Percentiles rank a stretch among this genome's conserved stretches.
phyloP scores from a whole-genome alignment of 2,888 invertebrate species.

The Agrenia bidenticulata region DNA sequence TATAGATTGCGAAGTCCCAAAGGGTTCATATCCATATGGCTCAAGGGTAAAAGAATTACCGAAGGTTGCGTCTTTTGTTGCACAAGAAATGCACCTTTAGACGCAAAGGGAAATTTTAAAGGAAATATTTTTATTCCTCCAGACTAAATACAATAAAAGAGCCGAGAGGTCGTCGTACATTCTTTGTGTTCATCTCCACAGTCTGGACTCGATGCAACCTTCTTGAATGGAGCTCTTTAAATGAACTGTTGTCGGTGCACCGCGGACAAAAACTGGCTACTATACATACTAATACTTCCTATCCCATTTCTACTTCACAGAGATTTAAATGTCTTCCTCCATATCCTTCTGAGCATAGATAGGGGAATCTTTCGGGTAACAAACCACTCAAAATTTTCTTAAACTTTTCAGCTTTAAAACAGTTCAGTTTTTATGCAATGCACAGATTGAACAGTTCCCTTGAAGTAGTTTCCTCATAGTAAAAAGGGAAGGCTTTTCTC shows the following conservation, averaged over 20 bases:
- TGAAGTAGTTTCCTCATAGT: too few relatives aligned
- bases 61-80: constrained; percentile 13
- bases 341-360: too few relatives aligned
- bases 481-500: too few relatives aligned
- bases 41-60: constrained; percentile 5
- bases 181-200: not conserved
- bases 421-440: too few relatives aligned
- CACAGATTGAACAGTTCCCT: too few relatives aligned
- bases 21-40: not conserved
- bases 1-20: not conserved
- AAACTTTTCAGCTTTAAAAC: too few relatives aligned
- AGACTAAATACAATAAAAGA: not conserved
- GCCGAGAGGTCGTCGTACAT: not conserved
- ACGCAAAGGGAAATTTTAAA: not conserved
- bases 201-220: constrained; percentile 1
- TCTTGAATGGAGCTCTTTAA: constrained; percentile 4
- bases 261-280: too few relatives aligned
- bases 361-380: too few relatives aligned
- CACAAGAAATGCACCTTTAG: constrained; percentile 3
- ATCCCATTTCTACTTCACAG: too few relatives aligned
- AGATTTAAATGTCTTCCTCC: too few relatives aligned
- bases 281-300: too few relatives aligned
- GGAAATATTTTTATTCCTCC: constrained; percentile 9
- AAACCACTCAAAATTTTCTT: too few relatives aligned
- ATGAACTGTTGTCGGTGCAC: not conserved